Evolutionary conservation across 2,797 vertebrate species (phyloP), one percentile per base, ranked within the genome.

Genomic region (Salmo trutta): DNA sequence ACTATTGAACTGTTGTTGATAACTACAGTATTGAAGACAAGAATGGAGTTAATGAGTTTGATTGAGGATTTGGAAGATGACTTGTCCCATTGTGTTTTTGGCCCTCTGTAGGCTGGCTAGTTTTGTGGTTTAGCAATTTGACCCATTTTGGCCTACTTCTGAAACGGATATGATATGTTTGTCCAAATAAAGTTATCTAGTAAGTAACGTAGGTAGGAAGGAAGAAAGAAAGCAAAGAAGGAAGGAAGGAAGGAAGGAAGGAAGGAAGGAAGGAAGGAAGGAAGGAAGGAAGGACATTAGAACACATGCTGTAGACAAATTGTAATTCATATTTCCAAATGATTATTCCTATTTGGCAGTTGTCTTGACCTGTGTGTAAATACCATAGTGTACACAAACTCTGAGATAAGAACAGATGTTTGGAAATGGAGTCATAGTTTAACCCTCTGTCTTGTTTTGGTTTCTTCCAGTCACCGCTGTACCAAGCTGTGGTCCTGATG

Each of bases 331-430:
- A 76, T 83, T 21, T 85, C 79, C 82, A 85, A 88, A 90, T 87
- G 87, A 91, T 87, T 90, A 8, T 21, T 62, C 59, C 59, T 86
- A 85, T 88, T 85, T 88, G 89, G 85, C 87, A 85, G 86, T 86
- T 85, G 88, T 88, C 90, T 83, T 89, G 89, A 92, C 91, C 91
- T 78, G 86, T 74, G 82, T 88, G 86, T 90, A 89, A 62, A 91
- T 62, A 62, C n/a, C 59, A 24, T 21, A 87, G 88, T 87, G 41
- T 41, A 41, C 87, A 90, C 87, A 83, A 84, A 90, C 81, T 73
- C 85, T 54, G 79, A 88, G 89, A 88, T 81, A 84, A 87, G 83
- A 85, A 89, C 92, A 93, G 91, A 92, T 93, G 92, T 93, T 92
- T 88, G 85, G 86, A 71, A 41, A 77, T 41, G 0, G 16, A 19